These are phyloP conservation scores for Syngnathus scovelli DNA, from an alignment of 2,113 vertebrate genomes.

Conservation along the genomic window DNA sequence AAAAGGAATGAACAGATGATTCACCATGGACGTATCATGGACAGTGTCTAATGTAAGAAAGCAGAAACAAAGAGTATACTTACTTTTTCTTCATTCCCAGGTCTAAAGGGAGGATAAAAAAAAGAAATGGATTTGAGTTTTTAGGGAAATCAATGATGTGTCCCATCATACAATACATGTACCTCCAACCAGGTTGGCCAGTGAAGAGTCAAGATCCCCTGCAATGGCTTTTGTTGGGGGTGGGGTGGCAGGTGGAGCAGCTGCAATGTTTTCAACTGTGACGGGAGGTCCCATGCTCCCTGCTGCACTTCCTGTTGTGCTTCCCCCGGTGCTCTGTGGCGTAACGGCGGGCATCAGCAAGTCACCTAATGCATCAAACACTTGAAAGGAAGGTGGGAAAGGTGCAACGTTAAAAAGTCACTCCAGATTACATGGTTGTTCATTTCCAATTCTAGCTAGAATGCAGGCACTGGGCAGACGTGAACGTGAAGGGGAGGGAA, in stretches of 20 bases:
- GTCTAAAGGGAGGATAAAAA: constrained; percentile 68
- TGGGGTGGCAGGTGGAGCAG: constrained; percentile 61
- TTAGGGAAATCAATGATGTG: not conserved
- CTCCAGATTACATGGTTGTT: constrained; percentile 29
- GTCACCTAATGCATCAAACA: constrained; percentile 94
- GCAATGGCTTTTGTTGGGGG: constrained; percentile 77
- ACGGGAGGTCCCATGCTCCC: constrained; percentile 53
- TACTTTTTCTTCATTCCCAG: constrained; percentile 97
- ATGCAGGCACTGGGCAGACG: constrained; percentile 16
- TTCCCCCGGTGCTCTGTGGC: constrained; percentile 81
- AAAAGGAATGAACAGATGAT: too few species aligned
- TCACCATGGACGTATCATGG: too few species aligned
- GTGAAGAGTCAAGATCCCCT: constrained; percentile 90
- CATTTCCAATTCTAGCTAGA: constrained; percentile 10
- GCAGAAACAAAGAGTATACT: constrained; percentile 53
- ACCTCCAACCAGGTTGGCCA: constrained; percentile 97
- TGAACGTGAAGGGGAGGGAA: constrained; percentile 8
- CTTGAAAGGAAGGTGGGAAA: constrained; percentile 54
- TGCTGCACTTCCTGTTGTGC: constrained; percentile 60
- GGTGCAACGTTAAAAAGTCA: constrained; percentile 26
- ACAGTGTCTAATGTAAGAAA: not conserved
- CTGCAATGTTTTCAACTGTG: constrained; percentile 43
- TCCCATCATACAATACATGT: constrained; percentile 43
- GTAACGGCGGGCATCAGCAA: constrained; percentile 93
- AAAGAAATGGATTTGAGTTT: not conserved